Evolutionary conservation across 2,113 vertebrate species (phyloP).

Genomic region (Falco punctatus): DNA sequence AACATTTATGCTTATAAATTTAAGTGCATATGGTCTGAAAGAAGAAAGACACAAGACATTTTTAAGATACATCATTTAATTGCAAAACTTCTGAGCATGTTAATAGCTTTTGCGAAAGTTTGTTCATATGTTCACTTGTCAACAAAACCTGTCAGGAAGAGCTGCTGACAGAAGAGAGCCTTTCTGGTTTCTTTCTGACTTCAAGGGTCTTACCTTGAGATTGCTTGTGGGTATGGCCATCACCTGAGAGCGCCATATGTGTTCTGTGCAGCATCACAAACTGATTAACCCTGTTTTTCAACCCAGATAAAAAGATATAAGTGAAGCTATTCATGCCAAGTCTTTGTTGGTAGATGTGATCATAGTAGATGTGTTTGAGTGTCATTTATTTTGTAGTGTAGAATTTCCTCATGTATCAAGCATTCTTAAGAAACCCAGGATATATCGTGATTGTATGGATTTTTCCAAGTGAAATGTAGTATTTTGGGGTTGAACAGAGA

Average conservation of each 20-base stretch:
- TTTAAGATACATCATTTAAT: neutral
- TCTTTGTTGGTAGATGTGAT: neutral
- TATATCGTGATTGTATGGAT: neutral
- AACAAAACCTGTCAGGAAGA: neutral
- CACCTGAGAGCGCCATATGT: neutral
- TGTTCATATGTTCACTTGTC: neutral
- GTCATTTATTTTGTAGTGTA: neutral
- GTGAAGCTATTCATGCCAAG: neutral
- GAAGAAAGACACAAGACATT: neutral
- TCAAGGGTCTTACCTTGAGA: neutral
- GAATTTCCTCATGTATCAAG: neutral
- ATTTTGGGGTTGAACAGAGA: neutral
- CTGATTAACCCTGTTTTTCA: neutral
- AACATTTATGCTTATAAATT: neutral
- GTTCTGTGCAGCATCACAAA: neutral
- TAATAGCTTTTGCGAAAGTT: neutral
- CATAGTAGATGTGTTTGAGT: neutral
- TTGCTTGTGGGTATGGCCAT: neutral
- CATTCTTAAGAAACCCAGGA: neutral
- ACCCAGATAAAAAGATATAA: neutral
- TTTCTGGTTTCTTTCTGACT: neutral
- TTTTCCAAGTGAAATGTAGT: neutral
- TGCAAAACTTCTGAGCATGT: neutral
- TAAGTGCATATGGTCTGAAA: neutral
- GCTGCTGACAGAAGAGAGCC: neutral